Base-by-base conservation (phyloP, 2,888 invertebrate genomes). In the Thereva unica region DNA sequence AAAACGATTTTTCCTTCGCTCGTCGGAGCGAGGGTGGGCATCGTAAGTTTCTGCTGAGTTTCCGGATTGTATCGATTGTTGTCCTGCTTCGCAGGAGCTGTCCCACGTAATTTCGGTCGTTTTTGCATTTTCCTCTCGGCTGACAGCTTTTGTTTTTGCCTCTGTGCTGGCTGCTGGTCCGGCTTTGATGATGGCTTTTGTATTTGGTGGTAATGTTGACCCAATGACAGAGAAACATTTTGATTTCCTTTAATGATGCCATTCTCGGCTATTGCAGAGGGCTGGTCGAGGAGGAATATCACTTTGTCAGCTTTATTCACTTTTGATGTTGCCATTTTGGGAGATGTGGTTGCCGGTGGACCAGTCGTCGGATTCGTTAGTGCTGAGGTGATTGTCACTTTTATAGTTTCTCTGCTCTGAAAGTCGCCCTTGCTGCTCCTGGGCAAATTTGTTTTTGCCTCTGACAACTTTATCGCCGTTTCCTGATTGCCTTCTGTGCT, bases 281-380 rank as follows among this genome's bases (percentile, higher is more conserved):
- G 41, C 45, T 45, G 61, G 61, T 67, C 53, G 7, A 54, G 23
- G 23, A 23, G 37, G 50, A 56, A 64, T 63, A 68, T 52, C 41
- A 69, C 69, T 66, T 68, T 68, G 66, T 68, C 67, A 68, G 66
- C 64, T 68, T 68, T 67, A 64, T 64, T 69, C 44, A 63, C 61
- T 55, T 70, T 68, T 67, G 65, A 64, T 70, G 67, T 49, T 49
- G 64, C 71, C 69, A 66, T 66, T 71, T 66, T 67, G 56, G 69
- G 61, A 53, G 66, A 47, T 77, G 77, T 69, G 77, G 57, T 50
- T 74, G 75, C 57, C 76, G 73, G 64, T 76, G 77, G 67, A 74
- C 75, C 69, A 76, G 77, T 23, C 12, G 42, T 69, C 53, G 61
- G n/a, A 8, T 40, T 57, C 38, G 34, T 44, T 55, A 50, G 4